phyloP scores from a whole-genome alignment of 2,113 vertebrate genomes.

The Mesoclemmys tuberculata region DNA sequence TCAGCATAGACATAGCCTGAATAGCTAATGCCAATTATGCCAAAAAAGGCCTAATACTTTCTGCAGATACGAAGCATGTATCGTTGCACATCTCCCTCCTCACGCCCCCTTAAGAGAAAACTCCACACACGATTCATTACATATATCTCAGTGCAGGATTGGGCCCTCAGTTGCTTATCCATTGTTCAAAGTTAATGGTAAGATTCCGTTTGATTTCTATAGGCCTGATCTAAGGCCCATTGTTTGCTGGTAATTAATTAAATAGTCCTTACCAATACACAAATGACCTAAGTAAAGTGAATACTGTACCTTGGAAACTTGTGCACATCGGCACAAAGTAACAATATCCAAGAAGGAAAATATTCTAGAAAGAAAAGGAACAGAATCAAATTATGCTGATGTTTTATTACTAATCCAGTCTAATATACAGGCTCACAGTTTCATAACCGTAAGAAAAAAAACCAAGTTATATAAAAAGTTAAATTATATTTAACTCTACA shows the following conservation, averaged over 20 bases:
- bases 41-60: conserved; percentile 34
- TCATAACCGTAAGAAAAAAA: neutral
- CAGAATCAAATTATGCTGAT: conserved; percentile 20
- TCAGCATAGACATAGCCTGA: too few relatives aligned
- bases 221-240: neutral
- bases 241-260: neutral
- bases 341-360: conserved; percentile 98
- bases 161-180: neutral
- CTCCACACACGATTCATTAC: neutral
- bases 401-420: neutral
- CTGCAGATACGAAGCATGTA: conserved; percentile 9
- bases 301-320: conserved; percentile 92
- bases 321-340: conserved; percentile 94
- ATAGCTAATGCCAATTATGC: conserved; percentile 21
- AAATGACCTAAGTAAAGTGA: neutral
- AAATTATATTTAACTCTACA: neutral
- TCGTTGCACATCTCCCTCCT: neutral
- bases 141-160: neutral
- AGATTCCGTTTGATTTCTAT: neutral
- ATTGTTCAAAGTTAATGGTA: neutral
- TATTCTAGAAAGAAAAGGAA: conserved; percentile 85
- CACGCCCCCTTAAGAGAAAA: neutral
- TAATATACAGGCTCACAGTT: neutral
- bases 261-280: neutral
- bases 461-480: neutral